Conservation (phyloP, 2,888 invertebrate genomes). For the Calameuta filiformis region DNA sequence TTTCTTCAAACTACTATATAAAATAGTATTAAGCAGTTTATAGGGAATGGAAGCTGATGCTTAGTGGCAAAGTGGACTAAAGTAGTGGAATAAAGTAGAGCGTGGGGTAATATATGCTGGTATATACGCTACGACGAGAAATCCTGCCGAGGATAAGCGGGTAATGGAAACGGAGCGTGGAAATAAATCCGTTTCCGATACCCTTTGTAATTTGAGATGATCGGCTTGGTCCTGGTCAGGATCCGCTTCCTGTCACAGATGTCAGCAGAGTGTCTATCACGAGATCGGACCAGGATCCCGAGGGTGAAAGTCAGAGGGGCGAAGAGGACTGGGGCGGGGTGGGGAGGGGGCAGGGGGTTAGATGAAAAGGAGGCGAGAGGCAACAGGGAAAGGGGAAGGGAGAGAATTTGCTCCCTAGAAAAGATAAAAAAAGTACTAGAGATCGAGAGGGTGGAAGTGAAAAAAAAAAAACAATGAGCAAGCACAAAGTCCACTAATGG, state of each 20-base stretch:
- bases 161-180: conserved; percentile 33
- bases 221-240: conserved; percentile 54
- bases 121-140: background rate
- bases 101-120: background rate
- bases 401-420: background rate
- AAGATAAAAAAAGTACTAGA: conserved; percentile 8
- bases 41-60: background rate
- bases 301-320: conserved; percentile 14
- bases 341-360: background rate
- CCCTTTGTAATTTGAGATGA: conserved; percentile 66
- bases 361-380: conserved; percentile 2
- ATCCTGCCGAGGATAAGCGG: background rate
- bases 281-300: background rate
- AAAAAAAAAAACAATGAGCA: background rate
- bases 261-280: conserved; percentile 1
- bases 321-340: conserved; percentile 12
- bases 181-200: conserved; percentile 63
- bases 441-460: background rate
- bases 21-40: background rate
- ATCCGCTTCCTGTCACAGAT: conserved; percentile 11
- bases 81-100: background rate
- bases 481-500: conserved; percentile 64
- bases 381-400: conserved; percentile 7
- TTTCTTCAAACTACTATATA: conserved; percentile 43
- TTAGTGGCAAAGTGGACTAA: background rate